Evolutionary conservation across 2,797 vertebrate species (phyloP).

Genomic region (Kryptopterus vitreolus): DNA sequence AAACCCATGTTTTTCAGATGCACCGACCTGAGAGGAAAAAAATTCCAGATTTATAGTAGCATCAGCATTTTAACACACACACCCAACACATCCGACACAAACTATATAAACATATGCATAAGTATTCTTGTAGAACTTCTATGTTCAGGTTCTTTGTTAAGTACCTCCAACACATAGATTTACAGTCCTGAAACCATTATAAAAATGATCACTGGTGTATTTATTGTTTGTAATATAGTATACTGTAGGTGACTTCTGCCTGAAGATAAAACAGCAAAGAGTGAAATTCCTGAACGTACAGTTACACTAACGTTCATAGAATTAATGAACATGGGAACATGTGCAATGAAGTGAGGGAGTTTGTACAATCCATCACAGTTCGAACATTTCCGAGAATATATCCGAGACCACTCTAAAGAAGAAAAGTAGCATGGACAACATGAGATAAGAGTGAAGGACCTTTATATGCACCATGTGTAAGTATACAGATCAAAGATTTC

Average conservation of each 20-base stretch:
- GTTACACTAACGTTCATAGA: neutral
- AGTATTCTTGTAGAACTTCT: neutral
- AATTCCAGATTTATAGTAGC: too few species aligned
- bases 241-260: neutral
- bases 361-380: neutral
- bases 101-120: too few species aligned
- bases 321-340: conserved; percentile 15
- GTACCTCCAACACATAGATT: neutral
- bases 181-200: neutral
- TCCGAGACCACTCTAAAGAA: conserved; percentile 11
- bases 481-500: conserved; percentile 32
- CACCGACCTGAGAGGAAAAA: conserved; percentile 46
- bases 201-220: neutral
- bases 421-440: conserved; percentile 10
- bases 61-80: conserved; percentile 43
- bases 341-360: neutral
- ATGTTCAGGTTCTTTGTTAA: neutral
- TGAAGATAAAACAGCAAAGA: neutral
- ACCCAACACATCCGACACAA: conserved; percentile 34
- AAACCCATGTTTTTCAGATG: too few species aligned
- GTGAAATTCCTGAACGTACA: neutral
- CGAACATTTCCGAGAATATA: conserved; percentile 26
- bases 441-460: conserved; percentile 27
- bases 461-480: conserved; percentile 25
- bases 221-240: neutral